Evolutionary conservation across 1,140 invertebrate genomes (phyloP), one percentile per base, ranked within the genome.

Genomic region (Solen grandis): DNA sequence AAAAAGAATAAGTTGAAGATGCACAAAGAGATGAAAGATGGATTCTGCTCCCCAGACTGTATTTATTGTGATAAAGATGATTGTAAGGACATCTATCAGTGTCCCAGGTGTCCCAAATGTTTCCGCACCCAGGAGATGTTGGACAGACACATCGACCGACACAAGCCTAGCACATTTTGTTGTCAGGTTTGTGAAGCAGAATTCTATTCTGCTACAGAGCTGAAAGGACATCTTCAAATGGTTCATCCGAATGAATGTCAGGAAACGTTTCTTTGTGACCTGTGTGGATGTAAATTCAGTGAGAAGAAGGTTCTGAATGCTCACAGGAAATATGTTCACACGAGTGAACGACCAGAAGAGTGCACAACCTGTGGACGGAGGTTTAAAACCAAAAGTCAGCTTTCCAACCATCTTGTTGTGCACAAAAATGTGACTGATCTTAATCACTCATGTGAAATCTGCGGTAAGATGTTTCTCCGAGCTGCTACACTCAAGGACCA

Each of bases 361-460:
- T 83, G 77, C 36, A 31, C 36, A 10, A 59, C 31, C 8, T 80
- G 77, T 38, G 38, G 66, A 14, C 60, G 60, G 62, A 8, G 59
- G 25, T 80, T 80, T 38, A 80, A 80, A 33, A 72, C 66, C n/a
- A 80, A 80, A 55, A 72, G 69, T 63, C 68, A 80, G 35, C 33
- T 80, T 14, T 72, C 63, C 13, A 80, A 72, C 36, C 77, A 80
- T 65, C 68, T 72, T 29, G 77, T 80, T 29, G 66, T 57, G n/a
- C 77, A 80, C 38, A 65, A 72, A 19, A 31, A 60, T 27, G 57
- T 33, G 5, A 36, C 59, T 19, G 68, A 63, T 22, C 59, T 72
- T 4, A 69, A 78, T 57, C 54, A 69, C n/a, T 73, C 77, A 50
- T 80, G 77, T 55, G 77, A 73, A 35, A 31, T 80, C 5, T 80